Evolutionary conservation across 2,113 vertebrate species (phyloP).

Genomic region (Menidia beryllina): DNA sequence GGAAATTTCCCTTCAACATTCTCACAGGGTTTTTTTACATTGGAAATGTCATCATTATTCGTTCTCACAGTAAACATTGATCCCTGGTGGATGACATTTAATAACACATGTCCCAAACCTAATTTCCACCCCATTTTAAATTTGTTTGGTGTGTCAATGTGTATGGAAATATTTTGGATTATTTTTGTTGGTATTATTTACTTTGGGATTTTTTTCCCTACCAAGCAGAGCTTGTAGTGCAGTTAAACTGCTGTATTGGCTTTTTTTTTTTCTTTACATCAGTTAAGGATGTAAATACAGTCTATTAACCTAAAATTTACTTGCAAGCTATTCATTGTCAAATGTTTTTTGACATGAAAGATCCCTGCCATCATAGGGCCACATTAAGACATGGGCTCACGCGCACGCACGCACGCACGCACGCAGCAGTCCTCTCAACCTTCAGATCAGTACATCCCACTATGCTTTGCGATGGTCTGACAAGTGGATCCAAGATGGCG

Average conservation of each 20-base stretch:
- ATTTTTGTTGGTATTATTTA: neutral
- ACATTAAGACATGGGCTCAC: neutral
- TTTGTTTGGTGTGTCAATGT: too few relatives aligned
- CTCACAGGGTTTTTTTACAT: too few relatives aligned
- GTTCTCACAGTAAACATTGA: too few relatives aligned
- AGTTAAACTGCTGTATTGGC: neutral
- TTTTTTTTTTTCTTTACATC: neutral
- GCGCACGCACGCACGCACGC: conserved; percentile 8
- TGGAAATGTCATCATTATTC: too few relatives aligned
- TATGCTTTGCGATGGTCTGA: conserved; percentile 97
- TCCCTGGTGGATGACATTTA: too few relatives aligned
- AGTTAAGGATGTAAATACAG: neutral
- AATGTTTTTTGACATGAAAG: neutral
- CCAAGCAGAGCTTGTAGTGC: neutral
- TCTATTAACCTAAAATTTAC: too few relatives aligned
- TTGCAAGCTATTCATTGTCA: neutral
- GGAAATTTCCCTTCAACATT: too few relatives aligned
- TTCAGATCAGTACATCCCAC: conserved; percentile 84
- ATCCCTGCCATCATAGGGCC: conserved; percentile 10
- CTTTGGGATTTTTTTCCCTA: neutral
- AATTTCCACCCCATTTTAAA: too few relatives aligned
- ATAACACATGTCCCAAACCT: too few relatives aligned
- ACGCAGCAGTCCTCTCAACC: conserved; percentile 68
- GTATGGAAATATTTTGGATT: too few relatives aligned
- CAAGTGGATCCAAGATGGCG: conserved; percentile 99